Conservation (phyloP, 2,888 invertebrate species). For the Ferdinandea cuprea region DNA sequence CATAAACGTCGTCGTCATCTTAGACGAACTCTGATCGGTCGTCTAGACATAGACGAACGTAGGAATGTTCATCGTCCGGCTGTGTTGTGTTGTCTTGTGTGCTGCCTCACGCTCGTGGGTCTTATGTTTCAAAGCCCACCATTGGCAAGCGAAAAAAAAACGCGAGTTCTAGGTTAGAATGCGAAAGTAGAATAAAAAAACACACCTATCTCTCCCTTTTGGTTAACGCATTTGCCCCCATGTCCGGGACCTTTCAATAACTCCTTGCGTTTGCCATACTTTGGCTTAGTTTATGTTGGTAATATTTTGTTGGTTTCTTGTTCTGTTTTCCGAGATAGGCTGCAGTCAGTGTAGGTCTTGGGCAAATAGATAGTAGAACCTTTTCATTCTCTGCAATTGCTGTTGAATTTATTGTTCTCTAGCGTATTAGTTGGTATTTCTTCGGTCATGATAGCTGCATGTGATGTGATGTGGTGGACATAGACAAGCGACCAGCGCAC, state of each 20-base stretch:
- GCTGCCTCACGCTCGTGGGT: slow-evolving; percentile 12
- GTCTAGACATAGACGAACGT: slow-evolving; percentile 67
- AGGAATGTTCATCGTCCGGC: slow-evolving; percentile 63
- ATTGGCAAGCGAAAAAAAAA: slow-evolving; percentile 14
- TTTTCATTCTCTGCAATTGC: slow-evolving; percentile 59
- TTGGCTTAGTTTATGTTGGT: slow-evolving; percentile 69
- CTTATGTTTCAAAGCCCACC: slow-evolving; percentile 49
- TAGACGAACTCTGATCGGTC: slow-evolving; percentile 71
- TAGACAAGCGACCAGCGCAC: slow-evolving; percentile 61
- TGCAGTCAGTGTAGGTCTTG: slow-evolving; percentile 56
- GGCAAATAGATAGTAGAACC: slow-evolving; percentile 48
- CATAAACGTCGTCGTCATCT: slow-evolving; percentile 68
- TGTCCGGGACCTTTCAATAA: slow-evolving; percentile 73
- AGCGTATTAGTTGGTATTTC: slow-evolving; percentile 69
- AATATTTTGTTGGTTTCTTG: slow-evolving; percentile 69
- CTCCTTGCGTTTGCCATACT: slow-evolving; percentile 69
- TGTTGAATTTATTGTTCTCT: slow-evolving; percentile 66
- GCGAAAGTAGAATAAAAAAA: slow-evolving; percentile 60
- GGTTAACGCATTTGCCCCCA: slow-evolving; percentile 72
- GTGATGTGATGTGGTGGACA: slow-evolving; percentile 65
- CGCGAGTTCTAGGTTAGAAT: slow-evolving; percentile 73
- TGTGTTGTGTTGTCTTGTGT: slow-evolving; percentile 7
- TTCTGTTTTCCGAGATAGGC: slow-evolving; percentile 27
- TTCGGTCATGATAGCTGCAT: slow-evolving; percentile 67
- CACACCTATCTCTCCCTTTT: slow-evolving; percentile 48